These are phyloP conservation scores for Tinea trinotella DNA, from an alignment of 2,888 invertebrate species.

Conservation along the genomic window DNA sequence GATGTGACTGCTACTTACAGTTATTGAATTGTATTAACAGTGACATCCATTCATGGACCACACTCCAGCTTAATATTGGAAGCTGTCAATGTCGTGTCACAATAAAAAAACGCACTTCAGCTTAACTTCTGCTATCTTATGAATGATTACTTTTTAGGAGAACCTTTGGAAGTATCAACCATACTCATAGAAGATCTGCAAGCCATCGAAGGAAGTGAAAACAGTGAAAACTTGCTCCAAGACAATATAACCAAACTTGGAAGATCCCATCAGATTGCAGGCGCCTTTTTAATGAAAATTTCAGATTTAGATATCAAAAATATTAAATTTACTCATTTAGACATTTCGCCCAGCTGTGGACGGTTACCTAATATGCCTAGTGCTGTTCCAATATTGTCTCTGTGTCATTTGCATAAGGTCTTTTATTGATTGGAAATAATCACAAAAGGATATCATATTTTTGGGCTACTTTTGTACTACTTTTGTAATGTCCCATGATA, in stretches of 20 bases:
- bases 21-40: no score
- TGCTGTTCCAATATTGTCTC: constrained; percentile 78
- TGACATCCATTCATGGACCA: no score
- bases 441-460: no score
- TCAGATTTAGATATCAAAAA: constrained; percentile 86
- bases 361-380: constrained; percentile 78
- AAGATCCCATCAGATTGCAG: constrained; percentile 65
- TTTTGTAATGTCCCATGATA: no score
- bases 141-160: constrained; percentile 37
- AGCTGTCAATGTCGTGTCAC: no score
- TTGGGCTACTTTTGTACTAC: no score
- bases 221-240: constrained; percentile 84
- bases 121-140: background rate
- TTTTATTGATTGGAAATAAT: constrained; percentile 25
- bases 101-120: no score
- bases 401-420: constrained; percentile 68
- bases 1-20: no score
- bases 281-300: constrained; percentile 82
- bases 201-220: constrained; percentile 76
- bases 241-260: constrained; percentile 42
- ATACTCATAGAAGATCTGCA: constrained; percentile 79
- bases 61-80: no score
- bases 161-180: constrained; percentile 84
- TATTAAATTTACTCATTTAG: constrained; percentile 83
- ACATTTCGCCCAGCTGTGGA: constrained; percentile 83